A percentile compares a stretch with the other conserved stretches of the same genome.
Conservation (phyloP, 2,113 vertebrate species). For the Aspidoscelis tigris region DNA sequence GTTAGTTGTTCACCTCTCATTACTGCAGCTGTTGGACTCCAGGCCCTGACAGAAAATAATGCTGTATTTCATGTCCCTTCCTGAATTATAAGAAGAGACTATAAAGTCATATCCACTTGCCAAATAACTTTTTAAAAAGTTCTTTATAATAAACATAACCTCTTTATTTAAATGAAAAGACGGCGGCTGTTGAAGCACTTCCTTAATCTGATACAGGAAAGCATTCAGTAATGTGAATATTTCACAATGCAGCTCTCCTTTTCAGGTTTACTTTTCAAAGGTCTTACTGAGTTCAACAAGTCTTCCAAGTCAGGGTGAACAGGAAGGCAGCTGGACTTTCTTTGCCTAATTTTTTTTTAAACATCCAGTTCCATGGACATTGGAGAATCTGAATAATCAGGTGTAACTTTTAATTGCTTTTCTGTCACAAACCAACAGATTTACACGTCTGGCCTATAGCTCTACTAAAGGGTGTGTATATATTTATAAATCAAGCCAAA, state of each 20-base stretch:
- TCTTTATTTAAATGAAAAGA: constrained; percentile 60
- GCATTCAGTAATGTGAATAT: constrained; percentile 34
- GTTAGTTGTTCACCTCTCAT: constrained; percentile 52
- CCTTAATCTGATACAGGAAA: constrained; percentile 45
- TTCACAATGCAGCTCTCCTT: constrained; percentile 35
- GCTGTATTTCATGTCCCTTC: constrained; percentile 50
- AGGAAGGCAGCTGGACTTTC: constrained; percentile 6
- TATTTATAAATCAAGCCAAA: background rate
- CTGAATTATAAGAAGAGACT: constrained; percentile 51
- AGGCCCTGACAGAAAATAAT: constrained; percentile 56
- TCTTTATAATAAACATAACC: constrained; percentile 59
- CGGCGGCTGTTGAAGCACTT: constrained; percentile 47
- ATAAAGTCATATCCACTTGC: constrained; percentile 62
- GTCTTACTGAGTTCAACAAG: background rate
- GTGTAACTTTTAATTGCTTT: constrained; percentile 1
- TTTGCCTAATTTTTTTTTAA: background rate
- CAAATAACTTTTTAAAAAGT: constrained; percentile 57
- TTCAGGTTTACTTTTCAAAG: background rate
- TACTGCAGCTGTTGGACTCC: constrained; percentile 49
- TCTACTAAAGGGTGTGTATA: background rate
- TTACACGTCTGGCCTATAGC: background rate
- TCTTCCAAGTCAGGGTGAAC: background rate
- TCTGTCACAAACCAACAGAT: background rate
- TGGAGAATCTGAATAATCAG: constrained; percentile 20
- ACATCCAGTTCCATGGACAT: background rate